Percentiles rank a stretch among this genome's conserved stretches.
Evolutionary conservation across 2,113 vertebrate species (phyloP).

Genomic region (Brachypteracias leptosomus): DNA sequence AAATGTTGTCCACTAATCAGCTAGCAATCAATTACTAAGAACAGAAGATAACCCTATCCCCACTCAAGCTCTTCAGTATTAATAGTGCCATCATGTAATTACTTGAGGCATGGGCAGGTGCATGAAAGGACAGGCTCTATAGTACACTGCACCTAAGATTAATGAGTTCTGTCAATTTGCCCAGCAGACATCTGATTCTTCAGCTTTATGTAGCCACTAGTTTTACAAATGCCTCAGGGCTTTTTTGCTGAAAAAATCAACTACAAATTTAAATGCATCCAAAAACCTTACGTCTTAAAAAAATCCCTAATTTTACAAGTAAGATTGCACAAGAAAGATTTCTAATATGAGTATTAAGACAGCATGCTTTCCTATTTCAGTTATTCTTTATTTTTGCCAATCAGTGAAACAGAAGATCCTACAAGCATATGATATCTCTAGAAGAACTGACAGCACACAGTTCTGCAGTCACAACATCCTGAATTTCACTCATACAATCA

Average conservation of each 20-base stretch:
- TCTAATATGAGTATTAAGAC: conserved; percentile 31
- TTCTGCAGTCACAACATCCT: background rate
- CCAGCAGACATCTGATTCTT: conserved; percentile 83
- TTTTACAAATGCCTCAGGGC: conserved; percentile 72
- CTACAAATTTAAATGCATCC: conserved; percentile 72
- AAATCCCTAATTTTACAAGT: conserved; percentile 41
- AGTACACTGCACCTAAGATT: conserved; percentile 80
- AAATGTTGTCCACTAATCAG: conserved; percentile 85
- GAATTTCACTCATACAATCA: conserved; percentile 33
- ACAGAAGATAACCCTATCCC: conserved; percentile 82
- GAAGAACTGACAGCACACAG: background rate
- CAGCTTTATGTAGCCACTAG: conserved; percentile 75
- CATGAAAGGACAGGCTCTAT: conserved; percentile 80
- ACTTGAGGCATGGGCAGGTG: conserved; percentile 83
- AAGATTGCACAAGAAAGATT: conserved; percentile 18
- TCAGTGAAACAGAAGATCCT: conserved; percentile 16
- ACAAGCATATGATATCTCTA: background rate
- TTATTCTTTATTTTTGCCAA: conserved; percentile 49
- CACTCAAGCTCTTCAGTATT: conserved; percentile 79
- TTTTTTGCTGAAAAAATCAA: conserved; percentile 48
- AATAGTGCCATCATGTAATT: conserved; percentile 86
- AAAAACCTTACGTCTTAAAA: conserved; percentile 17
- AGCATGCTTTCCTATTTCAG: background rate
- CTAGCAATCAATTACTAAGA: conserved; percentile 84
- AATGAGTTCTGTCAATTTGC: conserved; percentile 88